Conservation (phyloP, 2,113 vertebrate genomes). For the Anoura caudifer region DNA sequence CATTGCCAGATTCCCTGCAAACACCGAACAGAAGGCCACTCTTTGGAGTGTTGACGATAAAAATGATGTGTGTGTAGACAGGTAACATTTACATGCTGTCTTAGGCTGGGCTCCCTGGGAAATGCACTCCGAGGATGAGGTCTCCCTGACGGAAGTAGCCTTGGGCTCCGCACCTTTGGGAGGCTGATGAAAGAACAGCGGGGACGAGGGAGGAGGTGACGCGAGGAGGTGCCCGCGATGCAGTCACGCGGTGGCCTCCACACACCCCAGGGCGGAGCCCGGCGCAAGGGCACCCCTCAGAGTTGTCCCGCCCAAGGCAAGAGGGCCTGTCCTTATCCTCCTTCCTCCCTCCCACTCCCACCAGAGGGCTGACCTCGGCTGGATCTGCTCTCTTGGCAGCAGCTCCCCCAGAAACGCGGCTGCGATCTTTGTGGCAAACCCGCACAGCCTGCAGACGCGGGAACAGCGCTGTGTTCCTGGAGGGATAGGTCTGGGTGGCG, state of each 20-base stretch:
- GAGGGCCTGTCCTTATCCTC: neutral
- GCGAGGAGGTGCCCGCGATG: neutral
- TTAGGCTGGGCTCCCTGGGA: neutral
- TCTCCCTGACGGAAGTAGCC: neutral
- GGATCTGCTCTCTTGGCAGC: neutral
- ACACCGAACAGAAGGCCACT: neutral
- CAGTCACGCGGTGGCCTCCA: neutral
- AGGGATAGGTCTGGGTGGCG: neutral
- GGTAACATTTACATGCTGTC: neutral
- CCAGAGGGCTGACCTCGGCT: neutral
- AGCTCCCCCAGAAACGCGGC: neutral
- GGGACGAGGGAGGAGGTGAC: neutral
- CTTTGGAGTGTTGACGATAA: neutral
- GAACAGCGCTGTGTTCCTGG: too few species aligned
- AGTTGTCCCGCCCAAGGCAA: neutral
- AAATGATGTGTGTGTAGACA: neutral
- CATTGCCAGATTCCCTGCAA: neutral
- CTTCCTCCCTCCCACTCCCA: neutral
- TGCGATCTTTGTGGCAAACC: neutral
- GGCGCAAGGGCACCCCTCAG: neutral
- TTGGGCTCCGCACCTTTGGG: neutral
- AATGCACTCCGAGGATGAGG: neutral
- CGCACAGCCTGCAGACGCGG: neutral
- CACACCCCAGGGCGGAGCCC: neutral
- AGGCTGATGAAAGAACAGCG: rapidly evolving